Percentiles rank a stretch among this genome's conserved stretches.
These are phyloP conservation scores for Astropecten irregularis DNA, from an alignment of 53 echinoderm and acorn worm genomes.

Conservation along the genomic window DNA sequence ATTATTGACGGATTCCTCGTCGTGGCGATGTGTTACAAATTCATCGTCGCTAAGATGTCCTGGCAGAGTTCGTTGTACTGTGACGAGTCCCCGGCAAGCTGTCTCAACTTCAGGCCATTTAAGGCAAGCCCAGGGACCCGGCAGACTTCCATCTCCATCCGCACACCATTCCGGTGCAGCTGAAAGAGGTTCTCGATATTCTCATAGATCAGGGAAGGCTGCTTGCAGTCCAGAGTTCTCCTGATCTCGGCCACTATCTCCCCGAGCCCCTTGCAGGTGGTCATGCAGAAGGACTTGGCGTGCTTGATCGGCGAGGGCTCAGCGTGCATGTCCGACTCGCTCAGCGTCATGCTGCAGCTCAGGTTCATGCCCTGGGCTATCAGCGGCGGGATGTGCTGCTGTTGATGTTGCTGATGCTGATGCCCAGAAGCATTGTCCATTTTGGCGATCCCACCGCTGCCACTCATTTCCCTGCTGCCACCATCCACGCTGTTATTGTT, in stretches of 20 bases:
- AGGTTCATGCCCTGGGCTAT: conserved; percentile 91
- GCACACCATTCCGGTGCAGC: conserved; percentile 82
- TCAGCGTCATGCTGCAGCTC: conserved; percentile 75
- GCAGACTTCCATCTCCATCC: conserved; percentile 95
- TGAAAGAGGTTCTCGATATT: conserved; percentile 91
- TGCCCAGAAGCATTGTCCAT: conserved; percentile 34
- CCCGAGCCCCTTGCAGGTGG: conserved; percentile 83
- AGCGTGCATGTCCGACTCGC: conserved; percentile 76
- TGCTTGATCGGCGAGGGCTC: conserved; percentile 90
- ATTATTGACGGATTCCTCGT: no score
- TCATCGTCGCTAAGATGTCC: conserved; percentile 92
- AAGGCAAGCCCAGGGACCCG: conserved; percentile 87
- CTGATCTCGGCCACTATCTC: conserved; percentile 91
- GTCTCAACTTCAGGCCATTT: conserved; percentile 87
- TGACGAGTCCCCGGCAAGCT: conserved; percentile 83
- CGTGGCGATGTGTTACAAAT: conserved; percentile 75
- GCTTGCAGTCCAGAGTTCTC: conserved; percentile 85
- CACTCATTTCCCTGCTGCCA: not conserved
- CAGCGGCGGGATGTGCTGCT: conserved; percentile 65
- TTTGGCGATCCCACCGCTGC: conserved; percentile 30
- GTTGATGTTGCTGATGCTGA: conserved; percentile 10
- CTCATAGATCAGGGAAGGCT: conserved; percentile 78
- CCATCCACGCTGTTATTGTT: conserved; percentile 60
- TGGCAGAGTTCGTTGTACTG: conserved; percentile 96
- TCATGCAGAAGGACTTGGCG: conserved; percentile 97